Conservation (phyloP, 2,113 vertebrate species). For the Anser cygnoides region DNA sequence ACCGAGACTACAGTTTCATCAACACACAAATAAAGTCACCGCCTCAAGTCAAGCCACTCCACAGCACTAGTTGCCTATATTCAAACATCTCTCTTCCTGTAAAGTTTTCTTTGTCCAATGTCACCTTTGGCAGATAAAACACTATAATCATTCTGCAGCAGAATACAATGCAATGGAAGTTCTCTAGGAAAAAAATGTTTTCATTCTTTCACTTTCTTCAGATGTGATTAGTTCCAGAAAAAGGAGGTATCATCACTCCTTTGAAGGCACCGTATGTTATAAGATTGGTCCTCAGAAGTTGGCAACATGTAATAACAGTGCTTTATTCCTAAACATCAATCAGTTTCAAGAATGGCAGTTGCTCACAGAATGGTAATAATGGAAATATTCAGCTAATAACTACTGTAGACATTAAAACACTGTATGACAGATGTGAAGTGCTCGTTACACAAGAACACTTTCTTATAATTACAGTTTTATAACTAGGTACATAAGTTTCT, state of each 20-base stretch:
- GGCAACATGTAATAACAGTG: slow-evolving; percentile 74
- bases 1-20: neutral
- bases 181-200: slow-evolving; percentile 51
- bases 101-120: slow-evolving; percentile 33
- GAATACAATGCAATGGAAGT: slow-evolving; percentile 60
- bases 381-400: slow-evolving; percentile 70
- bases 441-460: slow-evolving; percentile 49
- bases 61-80: neutral
- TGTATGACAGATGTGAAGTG: slow-evolving; percentile 30
- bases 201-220: slow-evolving; percentile 70
- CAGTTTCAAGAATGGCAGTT: slow-evolving; percentile 73
- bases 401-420: slow-evolving; percentile 55
- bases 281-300: slow-evolving; percentile 66
- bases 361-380: slow-evolving; percentile 68
- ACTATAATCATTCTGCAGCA: slow-evolving; percentile 61
- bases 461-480: slow-evolving; percentile 68
- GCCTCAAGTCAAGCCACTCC: neutral
- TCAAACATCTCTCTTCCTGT: slow-evolving; percentile 6
- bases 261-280: slow-evolving; percentile 57
- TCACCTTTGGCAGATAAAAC: slow-evolving; percentile 67
- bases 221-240: slow-evolving; percentile 75
- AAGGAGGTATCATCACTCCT: slow-evolving; percentile 75
- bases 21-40: slow-evolving; percentile 21
- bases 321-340: slow-evolving; percentile 77
- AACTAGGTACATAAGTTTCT: slow-evolving; percentile 53